phyloP scores from a whole-genome alignment of 2,888 invertebrate genomes.

The Capitulum mitella region DNA sequence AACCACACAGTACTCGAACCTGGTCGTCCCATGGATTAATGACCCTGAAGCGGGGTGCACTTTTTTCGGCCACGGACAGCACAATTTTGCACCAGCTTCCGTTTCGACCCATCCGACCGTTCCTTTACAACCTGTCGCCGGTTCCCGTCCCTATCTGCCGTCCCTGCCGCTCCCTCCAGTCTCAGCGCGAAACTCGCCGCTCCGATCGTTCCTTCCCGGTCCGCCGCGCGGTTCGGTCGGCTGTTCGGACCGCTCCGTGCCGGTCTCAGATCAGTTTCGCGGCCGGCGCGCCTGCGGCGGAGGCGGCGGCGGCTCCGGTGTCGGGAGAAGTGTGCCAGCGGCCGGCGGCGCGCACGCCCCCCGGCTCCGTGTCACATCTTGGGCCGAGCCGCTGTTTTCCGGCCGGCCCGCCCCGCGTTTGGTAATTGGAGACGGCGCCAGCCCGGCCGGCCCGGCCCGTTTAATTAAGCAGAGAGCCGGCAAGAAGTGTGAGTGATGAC shows the following conservation, averaged over 20 bases:
- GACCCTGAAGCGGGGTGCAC: too few relatives aligned
- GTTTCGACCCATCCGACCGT: too few relatives aligned
- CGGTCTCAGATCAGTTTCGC: neutral
- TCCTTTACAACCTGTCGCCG: too few relatives aligned
- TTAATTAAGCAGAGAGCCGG: conserved; percentile 8
- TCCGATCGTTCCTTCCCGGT: too few relatives aligned
- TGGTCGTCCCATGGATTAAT: too few relatives aligned
- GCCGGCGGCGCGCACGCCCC: neutral
- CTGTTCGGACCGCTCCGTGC: too few relatives aligned
- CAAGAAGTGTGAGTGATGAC: conserved; percentile 7
- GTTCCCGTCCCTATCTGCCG: too few relatives aligned
- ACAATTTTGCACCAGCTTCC: too few relatives aligned
- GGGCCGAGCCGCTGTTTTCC: neutral
- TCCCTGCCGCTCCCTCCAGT: too few relatives aligned
- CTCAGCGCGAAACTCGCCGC: too few relatives aligned
- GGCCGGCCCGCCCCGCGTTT: neutral
- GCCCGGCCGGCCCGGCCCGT: neutral
- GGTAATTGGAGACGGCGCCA: neutral
- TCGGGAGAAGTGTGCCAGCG: neutral
- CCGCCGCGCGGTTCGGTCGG: neutral
- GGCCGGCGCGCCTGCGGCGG: neutral
- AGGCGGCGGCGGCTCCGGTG: neutral
- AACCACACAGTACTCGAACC: too few relatives aligned
- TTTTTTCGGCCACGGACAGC: too few relatives aligned
- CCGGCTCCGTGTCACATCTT: conserved; percentile 12